Base-by-base conservation (phyloP, 2,888 invertebrate genomes). In the Scaptomyza caliginosa region DNA sequence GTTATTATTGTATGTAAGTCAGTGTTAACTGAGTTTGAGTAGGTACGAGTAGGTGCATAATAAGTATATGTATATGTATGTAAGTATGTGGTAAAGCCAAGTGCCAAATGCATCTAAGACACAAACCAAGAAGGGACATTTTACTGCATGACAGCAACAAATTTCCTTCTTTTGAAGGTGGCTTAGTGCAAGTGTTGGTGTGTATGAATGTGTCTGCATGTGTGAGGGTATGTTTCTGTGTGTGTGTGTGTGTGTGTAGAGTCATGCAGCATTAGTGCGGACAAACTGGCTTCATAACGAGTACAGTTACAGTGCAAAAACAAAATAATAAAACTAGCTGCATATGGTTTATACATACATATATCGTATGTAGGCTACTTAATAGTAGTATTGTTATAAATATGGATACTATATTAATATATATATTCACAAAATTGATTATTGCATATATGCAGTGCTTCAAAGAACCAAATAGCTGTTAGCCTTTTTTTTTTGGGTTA, bases 181-280 rank as follows among this genome's bases (percentile, higher is more conserved):
- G n/a, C 19, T 48, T 19, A 16, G 5, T 5, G 11, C 2, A 2
- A 2, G 3, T 19, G 0, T 8, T 1, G 39, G 8, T 11, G 23
- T 13, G 10, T 1, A 3, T 16, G 13, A 8, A 28, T 52, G 34
- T 60, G 36, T 43, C 11, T 43, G 19, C 67, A 32, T 51, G 19
- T 30, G 43, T 40, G 39, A 48, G 38, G 65, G 48, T 67, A 55
- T 46, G 51, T 74, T 63, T 26, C 4, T 30, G n/a, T 54, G 23
- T 26, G 46, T 36, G 28, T 63, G 49, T 32, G 16, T 43, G 52
- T 75, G 63, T 55, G 67, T 66, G 59, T 66, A 50, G 81, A 74
- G 72, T 77, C 83, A 83, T 83, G 83, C 83, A 63, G 87, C 82
- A 63, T 67, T 59, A 67, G 79, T 83, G 87, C 82, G 62, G 52